Evolutionary conservation across 2,113 vertebrate genomes (phyloP), one percentile per base, ranked within the genome.

Genomic region (Elgaria multicarinata): DNA sequence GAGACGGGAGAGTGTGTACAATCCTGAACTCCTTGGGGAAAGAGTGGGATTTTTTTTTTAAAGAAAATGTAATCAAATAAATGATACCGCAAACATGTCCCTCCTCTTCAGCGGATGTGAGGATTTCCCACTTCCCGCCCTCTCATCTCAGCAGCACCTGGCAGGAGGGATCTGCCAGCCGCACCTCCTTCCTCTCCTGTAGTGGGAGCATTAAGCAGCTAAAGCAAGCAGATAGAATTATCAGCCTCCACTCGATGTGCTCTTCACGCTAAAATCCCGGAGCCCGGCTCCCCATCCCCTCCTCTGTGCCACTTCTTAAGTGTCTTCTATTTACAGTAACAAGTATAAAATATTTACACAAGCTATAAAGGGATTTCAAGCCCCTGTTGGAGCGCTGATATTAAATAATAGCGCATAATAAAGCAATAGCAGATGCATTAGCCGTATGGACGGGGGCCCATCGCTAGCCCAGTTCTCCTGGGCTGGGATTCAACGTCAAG

Each of bases 331-430:
- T 91, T 91, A 91, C 90, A 87, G 86, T 91, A 91, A 91, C 86
- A 87, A 84, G 80, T 88, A 91, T 91, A 91, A 91, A 91, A 91
- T 91, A 91, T 88, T 91, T 87, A 91, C 90, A 87, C 80, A 83
- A 79, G 86, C 90, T 91, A 84, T 91, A 91, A 91, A 85, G 80
- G 86, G 90, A 91, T 91, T 91, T 88, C 86, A 44, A 84, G 81
- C 74, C 86, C 86, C 86, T 78, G 64, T 72, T 91, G 90, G 81
- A 87, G 74, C 33, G 13, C 86, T 46, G 86, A 87, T 91, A 91
- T 87, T 91, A 91, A 91, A 91, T 91, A 91, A 91, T 91, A 87
- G 90, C 50, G 64, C 81, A 88, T 91, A 87, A 91, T 88, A 87
- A 71, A 91, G 81, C 90, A 84, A 84, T 87, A 88, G 72, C 80